These are phyloP conservation scores for Luidia sarsii DNA, from an alignment of 53 echinoderm and acorn worm species.

Conservation along the genomic window DNA sequence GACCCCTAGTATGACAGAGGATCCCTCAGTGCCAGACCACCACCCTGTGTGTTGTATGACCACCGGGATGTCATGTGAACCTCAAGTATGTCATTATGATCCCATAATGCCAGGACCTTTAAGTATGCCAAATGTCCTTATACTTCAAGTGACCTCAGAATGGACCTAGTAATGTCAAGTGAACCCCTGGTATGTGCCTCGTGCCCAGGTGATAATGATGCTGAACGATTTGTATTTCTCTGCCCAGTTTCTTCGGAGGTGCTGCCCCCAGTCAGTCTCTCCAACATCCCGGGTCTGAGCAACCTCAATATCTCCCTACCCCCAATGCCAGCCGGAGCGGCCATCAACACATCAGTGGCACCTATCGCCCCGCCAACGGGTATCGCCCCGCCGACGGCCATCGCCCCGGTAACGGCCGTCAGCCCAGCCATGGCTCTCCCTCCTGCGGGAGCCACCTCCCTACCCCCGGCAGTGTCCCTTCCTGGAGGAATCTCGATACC, in stretches of 20 bases:
- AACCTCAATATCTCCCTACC: conserved; percentile 91
- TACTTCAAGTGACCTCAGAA: too few species aligned
- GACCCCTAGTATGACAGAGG: too few species aligned
- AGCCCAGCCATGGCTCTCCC: conserved; percentile 33
- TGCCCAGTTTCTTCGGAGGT: conserved; percentile 60
- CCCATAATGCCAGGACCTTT: too few species aligned
- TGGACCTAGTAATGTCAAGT: too few species aligned
- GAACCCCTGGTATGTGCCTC: too few species aligned
- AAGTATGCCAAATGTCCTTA: too few species aligned
- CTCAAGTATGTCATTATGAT: too few species aligned
- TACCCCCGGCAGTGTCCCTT: conserved; percentile 59
- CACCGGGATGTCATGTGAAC: too few species aligned
- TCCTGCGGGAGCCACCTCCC: neutral
- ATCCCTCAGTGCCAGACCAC: too few species aligned
- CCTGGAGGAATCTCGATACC: conserved; percentile 87
- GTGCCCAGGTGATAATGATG: too few species aligned
- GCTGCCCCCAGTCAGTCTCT: conserved; percentile 87
- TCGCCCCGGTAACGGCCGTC: conserved; percentile 14
- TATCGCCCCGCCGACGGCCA: neutral
- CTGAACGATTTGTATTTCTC: too few species aligned
- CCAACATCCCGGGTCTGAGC: conserved; percentile 89
- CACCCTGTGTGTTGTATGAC: too few species aligned
- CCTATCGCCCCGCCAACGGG: neutral
- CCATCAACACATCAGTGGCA: conserved; percentile 54
- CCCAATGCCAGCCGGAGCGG: conserved; percentile 72